Percentiles rank a stretch among this genome's conserved stretches.
phyloP scores from a whole-genome alignment of 1,140 invertebrate species.

The Daktulosphaira vitifoliae region DNA sequence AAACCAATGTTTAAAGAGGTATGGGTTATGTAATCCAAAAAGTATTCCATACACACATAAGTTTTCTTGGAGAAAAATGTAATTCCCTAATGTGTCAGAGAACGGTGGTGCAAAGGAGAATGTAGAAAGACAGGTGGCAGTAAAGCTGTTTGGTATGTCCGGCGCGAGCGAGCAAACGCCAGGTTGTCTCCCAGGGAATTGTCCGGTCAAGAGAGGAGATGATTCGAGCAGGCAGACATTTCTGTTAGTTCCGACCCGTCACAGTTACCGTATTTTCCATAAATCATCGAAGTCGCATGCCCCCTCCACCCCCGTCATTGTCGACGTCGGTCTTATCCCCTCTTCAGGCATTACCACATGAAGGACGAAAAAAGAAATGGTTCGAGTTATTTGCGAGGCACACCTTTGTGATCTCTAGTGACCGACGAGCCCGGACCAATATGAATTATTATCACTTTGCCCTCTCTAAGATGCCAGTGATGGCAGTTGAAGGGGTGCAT shows the following conservation, averaged over 20 bases:
- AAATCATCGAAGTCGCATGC: slow-evolving; percentile 24
- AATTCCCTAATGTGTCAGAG: slow-evolving; percentile 27
- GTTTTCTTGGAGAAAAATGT: slow-evolving; percentile 12
- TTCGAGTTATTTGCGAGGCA: slow-evolving; percentile 11
- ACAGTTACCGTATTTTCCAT: slow-evolving; percentile 27
- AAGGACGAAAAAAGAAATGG: slow-evolving; percentile 15
- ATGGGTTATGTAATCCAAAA: not conserved
- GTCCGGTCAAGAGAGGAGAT: no score
- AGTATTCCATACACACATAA: not conserved
- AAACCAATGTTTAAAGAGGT: not conserved
- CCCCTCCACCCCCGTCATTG: not conserved
- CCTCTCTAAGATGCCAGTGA: no score
- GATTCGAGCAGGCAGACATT: not conserved
- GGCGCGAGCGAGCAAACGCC: not conserved
- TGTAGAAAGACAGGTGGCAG: not conserved
- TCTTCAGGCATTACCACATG: no score
- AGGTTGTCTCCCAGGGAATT: no score
- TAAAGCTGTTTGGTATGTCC: slow-evolving; percentile 21
- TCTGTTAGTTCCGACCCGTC: slow-evolving; percentile 16
- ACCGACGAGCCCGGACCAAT: slow-evolving; percentile 28
- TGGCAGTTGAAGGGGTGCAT: no score
- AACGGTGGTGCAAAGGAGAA: not conserved
- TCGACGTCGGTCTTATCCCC: not conserved
- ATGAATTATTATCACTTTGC: slow-evolving; percentile 33
- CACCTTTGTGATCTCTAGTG: slow-evolving; percentile 32